A percentile compares a stretch with the other conserved stretches of the same genome.
These are phyloP conservation scores for Macrosiphum euphorbiae DNA, from an alignment of 2,888 invertebrate genomes.

Conservation along the genomic window DNA sequence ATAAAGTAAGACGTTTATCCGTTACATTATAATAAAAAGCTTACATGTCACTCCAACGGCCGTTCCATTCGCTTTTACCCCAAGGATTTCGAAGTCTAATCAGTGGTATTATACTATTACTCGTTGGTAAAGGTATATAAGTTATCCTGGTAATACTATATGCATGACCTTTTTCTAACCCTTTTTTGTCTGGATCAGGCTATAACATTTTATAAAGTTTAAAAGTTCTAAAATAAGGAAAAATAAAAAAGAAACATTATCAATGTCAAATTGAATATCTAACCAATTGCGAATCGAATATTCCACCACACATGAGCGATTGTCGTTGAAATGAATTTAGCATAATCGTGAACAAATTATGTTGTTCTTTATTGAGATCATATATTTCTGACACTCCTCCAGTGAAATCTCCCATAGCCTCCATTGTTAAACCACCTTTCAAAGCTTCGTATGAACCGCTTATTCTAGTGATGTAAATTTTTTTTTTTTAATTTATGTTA, in stretches of 20 bases:
- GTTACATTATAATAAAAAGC: not conserved
- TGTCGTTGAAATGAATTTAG: slow-evolving; percentile 90
- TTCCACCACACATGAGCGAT: slow-evolving; percentile 95
- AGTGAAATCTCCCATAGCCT: slow-evolving; percentile 99
- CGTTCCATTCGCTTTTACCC: slow-evolving; percentile 97
- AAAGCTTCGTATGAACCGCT: slow-evolving; percentile 98
- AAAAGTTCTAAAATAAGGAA: not conserved
- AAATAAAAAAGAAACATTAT: not conserved
- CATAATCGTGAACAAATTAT: slow-evolving; percentile 88
- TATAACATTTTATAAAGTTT: slow-evolving; percentile 69
- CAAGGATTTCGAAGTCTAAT: slow-evolving; percentile 92
- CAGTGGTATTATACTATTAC: slow-evolving; percentile 82
- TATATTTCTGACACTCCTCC: slow-evolving; percentile 95
- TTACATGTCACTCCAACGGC: slow-evolving; percentile 92
- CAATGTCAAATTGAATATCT: not conserved
- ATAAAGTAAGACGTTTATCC: not conserved
- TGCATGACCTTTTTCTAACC: slow-evolving; percentile 91
- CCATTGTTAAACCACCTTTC: slow-evolving; percentile 96
- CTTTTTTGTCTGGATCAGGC: slow-evolving; percentile 86
- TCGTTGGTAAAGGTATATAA: slow-evolving; percentile 81
- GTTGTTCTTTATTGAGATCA: slow-evolving; percentile 82
- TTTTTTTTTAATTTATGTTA: not conserved
- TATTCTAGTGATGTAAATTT: slow-evolving; percentile 74
- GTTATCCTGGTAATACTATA: slow-evolving; percentile 91
- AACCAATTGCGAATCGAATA: slow-evolving; percentile 70